Percentiles rank a stretch among this genome's conserved stretches.
phyloP scores from a whole-genome alignment of 2,797 vertebrate genomes.

The Hozukius guyotensis region DNA sequence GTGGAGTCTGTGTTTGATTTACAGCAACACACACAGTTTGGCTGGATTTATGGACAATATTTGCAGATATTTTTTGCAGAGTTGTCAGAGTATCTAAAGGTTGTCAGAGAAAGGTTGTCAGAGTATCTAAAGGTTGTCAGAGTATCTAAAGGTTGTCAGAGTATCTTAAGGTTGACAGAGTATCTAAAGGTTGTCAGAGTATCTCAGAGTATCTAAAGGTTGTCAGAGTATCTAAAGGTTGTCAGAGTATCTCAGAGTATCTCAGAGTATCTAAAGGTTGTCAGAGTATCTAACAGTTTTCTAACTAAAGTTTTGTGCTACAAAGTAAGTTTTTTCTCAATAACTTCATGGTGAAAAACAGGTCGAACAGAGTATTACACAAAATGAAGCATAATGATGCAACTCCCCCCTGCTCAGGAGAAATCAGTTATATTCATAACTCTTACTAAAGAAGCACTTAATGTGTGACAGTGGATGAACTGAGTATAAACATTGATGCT shows the following conservation, averaged over 20 bases:
- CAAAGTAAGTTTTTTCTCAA: background rate
- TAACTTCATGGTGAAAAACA: background rate
- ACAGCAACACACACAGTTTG: background rate
- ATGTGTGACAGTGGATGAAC: background rate
- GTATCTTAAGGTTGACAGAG: no score
- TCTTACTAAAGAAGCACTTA: background rate
- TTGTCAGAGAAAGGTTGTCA: no score
- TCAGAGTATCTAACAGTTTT: background rate
- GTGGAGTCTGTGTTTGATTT: background rate
- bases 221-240: no score
- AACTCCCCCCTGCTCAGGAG: slow-evolving; percentile 74
- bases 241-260: background rate
- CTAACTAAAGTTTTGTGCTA: background rate
- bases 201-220: no score
- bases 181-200: no score
- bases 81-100: background rate
- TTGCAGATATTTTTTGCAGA: background rate
- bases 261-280: background rate
- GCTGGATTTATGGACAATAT: background rate
- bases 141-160: no score
- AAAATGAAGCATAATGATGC: slow-evolving; percentile 75
- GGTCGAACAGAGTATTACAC: slow-evolving; percentile 25
- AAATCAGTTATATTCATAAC: slow-evolving; percentile 64
- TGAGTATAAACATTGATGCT: background rate
- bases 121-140: no score